Evolutionary conservation across 92 coral and sea anemone species (phyloP).

Genomic region (Siderastrea radians): DNA sequence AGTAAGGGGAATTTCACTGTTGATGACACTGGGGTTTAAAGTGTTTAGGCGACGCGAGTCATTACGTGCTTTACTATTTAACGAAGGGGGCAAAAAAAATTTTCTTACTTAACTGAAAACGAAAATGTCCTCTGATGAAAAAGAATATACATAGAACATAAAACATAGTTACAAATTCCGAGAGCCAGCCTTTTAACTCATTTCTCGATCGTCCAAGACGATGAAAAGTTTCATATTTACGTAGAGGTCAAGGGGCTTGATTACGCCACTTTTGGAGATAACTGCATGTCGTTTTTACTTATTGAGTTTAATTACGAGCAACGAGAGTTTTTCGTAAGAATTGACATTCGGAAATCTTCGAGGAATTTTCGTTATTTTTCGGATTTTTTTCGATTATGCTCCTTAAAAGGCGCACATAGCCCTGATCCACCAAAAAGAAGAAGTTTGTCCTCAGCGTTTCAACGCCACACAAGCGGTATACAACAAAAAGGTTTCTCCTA

Average conservation of each 20-base stretch:
- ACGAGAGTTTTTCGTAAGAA: no score
- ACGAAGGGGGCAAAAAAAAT: conserved; percentile 21
- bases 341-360: no score
- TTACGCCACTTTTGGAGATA: background rate
- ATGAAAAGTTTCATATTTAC: conserved; percentile 14
- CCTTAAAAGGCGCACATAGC: no score
- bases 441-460: background rate
- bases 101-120: background rate
- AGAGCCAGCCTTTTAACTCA: background rate
- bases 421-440: no score
- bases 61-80: background rate
- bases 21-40: background rate
- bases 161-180: background rate
- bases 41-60: background rate
- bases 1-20: background rate
- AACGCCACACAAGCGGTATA: background rate
- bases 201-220: conserved; percentile 23
- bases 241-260: background rate
- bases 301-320: background rate
- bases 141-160: background rate
- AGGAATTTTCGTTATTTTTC: no score
- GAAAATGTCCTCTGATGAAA: conserved; percentile 7
- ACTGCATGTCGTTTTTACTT: background rate
- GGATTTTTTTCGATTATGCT: no score
- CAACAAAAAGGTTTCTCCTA: background rate